These are phyloP conservation scores for Gallinago paraguaiae DNA, from an alignment of 2,113 vertebrate species.

Conservation along the genomic window DNA sequence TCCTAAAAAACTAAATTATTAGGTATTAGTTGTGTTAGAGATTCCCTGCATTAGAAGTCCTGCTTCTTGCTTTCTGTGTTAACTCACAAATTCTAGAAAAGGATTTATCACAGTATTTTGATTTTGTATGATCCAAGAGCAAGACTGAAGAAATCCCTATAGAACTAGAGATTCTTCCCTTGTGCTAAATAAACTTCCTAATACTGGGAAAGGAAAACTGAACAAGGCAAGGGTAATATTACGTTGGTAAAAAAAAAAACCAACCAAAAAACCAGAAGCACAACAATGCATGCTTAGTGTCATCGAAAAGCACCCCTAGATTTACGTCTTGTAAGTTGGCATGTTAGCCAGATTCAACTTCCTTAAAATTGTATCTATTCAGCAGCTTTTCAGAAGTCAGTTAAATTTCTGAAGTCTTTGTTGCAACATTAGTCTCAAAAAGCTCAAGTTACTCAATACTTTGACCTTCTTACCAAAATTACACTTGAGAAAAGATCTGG, in stretches of 20 bases:
- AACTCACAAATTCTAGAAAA: background rate
- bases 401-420: background rate
- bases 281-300: constrained; percentile 12
- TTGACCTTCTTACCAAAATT: constrained; percentile 10
- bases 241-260: background rate
- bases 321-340: background rate
- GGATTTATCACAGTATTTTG: background rate
- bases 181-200: background rate
- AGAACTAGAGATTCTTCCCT: background rate
- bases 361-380: background rate
- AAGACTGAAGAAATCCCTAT: background rate
- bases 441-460: constrained; percentile 24
- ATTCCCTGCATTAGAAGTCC: background rate
- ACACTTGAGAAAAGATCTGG: constrained; percentile 3
- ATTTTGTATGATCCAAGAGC: background rate
- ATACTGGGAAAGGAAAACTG: background rate
- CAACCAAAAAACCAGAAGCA: background rate
- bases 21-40: background rate
- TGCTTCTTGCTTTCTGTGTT: background rate
- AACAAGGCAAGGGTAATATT: background rate
- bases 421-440: constrained; percentile 41
- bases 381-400: constrained; percentile 13
- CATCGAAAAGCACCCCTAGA: background rate
- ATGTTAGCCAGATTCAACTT: background rate
- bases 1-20: background rate